Percentiles rank a stretch among this genome's conserved stretches.
Conservation (phyloP, 2,113 vertebrate species). For the Aptenodytes patagonicus region DNA sequence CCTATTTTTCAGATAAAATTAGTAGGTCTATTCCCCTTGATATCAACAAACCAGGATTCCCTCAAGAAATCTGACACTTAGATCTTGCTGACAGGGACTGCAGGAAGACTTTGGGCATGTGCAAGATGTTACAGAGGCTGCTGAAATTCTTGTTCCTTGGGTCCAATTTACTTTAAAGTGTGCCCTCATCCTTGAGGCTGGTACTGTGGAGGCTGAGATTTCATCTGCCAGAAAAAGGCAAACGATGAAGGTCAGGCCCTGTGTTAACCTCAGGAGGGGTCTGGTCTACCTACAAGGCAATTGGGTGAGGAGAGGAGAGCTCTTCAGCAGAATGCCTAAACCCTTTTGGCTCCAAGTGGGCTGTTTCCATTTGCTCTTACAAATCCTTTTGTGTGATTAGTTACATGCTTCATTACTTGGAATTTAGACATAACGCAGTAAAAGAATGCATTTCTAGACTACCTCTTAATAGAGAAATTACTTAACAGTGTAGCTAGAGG, state of each 20-base stretch:
- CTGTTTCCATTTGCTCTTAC: background rate
- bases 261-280: background rate
- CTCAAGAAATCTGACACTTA: background rate
- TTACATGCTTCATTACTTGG: background rate
- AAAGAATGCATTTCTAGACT: background rate
- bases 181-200: background rate
- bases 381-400: background rate
- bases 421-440: background rate
- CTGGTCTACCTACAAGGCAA: background rate
- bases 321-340: background rate
- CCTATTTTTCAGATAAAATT: background rate
- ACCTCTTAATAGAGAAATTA: background rate
- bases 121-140: background rate
- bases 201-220: too few relatives aligned
- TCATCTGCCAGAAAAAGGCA: background rate
- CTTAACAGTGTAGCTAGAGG: background rate
- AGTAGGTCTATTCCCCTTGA: background rate
- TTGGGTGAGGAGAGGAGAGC: background rate
- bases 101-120: background rate
- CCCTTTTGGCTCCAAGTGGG: background rate
- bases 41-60: background rate
- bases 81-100: background rate
- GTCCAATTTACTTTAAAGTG: background rate
- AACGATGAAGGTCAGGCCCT: background rate
- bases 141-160: background rate